A percentile compares a stretch with the other conserved stretches of the same genome.
Evolutionary conservation across 2,113 vertebrate species (phyloP).

Genomic region (Rana temporaria): DNA sequence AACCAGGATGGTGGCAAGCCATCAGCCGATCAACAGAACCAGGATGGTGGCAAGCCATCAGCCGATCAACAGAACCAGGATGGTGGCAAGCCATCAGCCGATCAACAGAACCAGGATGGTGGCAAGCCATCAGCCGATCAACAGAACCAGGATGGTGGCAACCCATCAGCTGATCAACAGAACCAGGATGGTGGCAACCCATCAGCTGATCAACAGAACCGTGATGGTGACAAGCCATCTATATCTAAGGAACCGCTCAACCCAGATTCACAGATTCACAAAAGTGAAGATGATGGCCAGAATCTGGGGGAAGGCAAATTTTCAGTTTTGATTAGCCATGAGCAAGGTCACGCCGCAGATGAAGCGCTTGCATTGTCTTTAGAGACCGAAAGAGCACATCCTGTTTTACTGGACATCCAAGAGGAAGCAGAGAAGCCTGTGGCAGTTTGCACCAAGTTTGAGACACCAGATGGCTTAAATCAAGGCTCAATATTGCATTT

Average conservation of each 20-base stretch:
- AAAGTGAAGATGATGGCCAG: background rate
- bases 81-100: no score
- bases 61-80: background rate
- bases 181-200: no score
- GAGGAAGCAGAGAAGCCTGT: background rate
- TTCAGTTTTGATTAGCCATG: background rate
- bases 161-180: background rate
- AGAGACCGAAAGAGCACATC: background rate
- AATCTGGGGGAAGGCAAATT: background rate
- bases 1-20: background rate
- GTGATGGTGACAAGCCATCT: background rate
- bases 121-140: no score
- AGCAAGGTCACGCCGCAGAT: background rate
- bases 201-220: background rate
- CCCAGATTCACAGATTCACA: background rate
- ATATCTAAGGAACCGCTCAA: no score
- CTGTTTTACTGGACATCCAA: background rate
- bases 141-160: background rate
- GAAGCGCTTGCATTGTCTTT: background rate
- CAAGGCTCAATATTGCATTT: background rate
- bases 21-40: background rate
- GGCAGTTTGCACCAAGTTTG: background rate
- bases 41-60: no score
- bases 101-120: background rate
- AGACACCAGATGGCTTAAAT: background rate